Base-by-base conservation (phyloP, 2,113 vertebrate genomes). In the Macrotis lagotis region DNA sequence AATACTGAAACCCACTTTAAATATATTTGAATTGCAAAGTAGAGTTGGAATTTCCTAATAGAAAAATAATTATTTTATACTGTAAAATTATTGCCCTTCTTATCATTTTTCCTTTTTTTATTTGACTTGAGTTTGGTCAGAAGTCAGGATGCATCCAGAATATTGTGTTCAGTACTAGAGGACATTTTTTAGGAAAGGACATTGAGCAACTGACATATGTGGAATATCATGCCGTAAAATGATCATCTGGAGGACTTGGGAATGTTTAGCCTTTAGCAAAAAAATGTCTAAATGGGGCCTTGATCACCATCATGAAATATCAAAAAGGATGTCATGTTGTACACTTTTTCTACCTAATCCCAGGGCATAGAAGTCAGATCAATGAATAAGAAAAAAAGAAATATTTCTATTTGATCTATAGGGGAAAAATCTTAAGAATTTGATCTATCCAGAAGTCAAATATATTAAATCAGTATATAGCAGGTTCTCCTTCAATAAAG, bases 1-100 rank as follows among this genome's bases (percentile, higher is more conserved):
- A 83, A 95, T 37, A 28, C 47, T 50, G 51, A 91, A 96, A 50
- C 48, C 25, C 90, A 94, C 74, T 89, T 74, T 55, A 55, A 55
- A 51, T 49, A 90, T 5, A 47, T 50, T 88, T 92, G 51, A 90
- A 92, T 92, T 90, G 44, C 1, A 47, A 83, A 92, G 24, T 28
- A 89, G 89, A 92, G 11, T 52, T 93, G 74, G 52, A 94, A 22
- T 92, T 83, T 92, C 92, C 44, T 91, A 92, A 31, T 1, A 92
- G 59, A 94, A 51, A 44, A 91, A 11, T 11, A 28, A 24, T 92
- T 91, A 53, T 94, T 95, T 31, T 50, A 3, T 92, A 91, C 28
- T 4, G 0, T 48, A 91, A n/a, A 24, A 83, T 90, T 12, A 55
- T 2, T 59, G 31, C 52, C 31, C 4, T 7, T 50, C 9, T 66